Evolutionary conservation across 2,888 invertebrate genomes (phyloP).

Genomic region (Drosophila rubida): DNA sequence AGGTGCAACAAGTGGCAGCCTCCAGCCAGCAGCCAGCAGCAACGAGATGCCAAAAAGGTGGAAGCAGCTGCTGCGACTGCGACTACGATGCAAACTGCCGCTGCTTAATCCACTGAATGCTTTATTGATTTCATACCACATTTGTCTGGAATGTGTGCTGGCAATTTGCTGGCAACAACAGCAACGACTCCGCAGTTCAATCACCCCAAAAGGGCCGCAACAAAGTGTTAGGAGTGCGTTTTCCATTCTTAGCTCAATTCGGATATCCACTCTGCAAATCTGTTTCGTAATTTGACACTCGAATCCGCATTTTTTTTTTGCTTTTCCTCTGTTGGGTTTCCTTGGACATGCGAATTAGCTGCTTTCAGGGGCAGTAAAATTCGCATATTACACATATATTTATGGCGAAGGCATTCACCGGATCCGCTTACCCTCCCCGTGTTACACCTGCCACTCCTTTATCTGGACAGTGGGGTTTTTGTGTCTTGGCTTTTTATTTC

Average conservation of each 20-base stretch:
- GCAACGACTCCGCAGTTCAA: slow-evolving; percentile 45
- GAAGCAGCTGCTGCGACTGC: slow-evolving; percentile 45
- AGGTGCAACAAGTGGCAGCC: slow-evolving; percentile 77
- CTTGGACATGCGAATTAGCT: slow-evolving; percentile 33
- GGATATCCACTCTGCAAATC: background rate
- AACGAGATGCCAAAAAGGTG: slow-evolving; percentile 57
- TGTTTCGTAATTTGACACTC: slow-evolving; percentile 2
- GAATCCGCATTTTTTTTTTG: slow-evolving; percentile 19
- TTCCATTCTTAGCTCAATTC: background rate
- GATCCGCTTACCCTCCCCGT: slow-evolving; percentile 15
- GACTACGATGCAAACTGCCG: slow-evolving; percentile 10
- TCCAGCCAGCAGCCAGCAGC: too few species aligned
- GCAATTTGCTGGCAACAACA: slow-evolving; percentile 31
- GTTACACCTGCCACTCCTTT: slow-evolving; percentile 27
- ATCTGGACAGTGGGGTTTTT: slow-evolving; percentile 26
- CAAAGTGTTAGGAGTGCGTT: background rate
- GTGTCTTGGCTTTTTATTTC: slow-evolving; percentile 21
- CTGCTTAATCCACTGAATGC: slow-evolving; percentile 58
- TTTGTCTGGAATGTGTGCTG: slow-evolving; percentile 60
- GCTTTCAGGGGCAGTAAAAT: slow-evolving; percentile 31
- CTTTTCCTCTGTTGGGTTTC: too few species aligned
- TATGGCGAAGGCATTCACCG: slow-evolving; percentile 46
- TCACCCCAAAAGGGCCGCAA: slow-evolving; percentile 29
- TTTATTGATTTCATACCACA: slow-evolving; percentile 78
- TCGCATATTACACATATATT: slow-evolving; percentile 22